Conservation (phyloP, 2,888 invertebrate genomes). For the Empis stercorea region DNA sequence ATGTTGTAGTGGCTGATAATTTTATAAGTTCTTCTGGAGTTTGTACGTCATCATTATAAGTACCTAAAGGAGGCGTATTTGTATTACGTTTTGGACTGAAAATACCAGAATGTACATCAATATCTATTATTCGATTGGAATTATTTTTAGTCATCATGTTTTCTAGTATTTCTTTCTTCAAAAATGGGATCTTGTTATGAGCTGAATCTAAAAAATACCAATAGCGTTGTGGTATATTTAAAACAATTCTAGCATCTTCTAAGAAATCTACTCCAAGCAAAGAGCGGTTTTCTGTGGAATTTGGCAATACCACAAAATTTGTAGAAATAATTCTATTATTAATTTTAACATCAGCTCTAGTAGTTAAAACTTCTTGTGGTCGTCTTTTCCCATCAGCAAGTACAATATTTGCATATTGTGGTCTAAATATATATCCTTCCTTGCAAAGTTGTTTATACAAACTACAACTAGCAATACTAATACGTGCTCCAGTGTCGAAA, state of each 20-base stretch:
- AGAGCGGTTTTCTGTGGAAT: constrained; percentile 12
- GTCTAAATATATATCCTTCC: constrained; percentile 6
- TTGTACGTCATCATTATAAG: no score
- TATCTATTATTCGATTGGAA: no score
- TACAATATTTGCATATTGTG: constrained; percentile 10
- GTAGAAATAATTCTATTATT: constrained; percentile 10
- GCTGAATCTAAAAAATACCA: constrained; percentile 10
- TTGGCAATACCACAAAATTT: constrained; percentile 16
- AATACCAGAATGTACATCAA: no score
- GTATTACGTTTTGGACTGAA: no score
- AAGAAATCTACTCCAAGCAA: constrained; percentile 16
- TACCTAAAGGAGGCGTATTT: no score
- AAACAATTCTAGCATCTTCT: constrained; percentile 16
- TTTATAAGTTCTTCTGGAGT: no score
- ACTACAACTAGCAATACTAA: constrained; percentile 10
- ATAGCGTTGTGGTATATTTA: constrained; percentile 17
- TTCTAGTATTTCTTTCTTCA: no score
- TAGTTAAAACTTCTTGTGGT: constrained; percentile 6
- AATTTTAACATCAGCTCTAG: constrained; percentile 6
- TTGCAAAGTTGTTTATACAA: constrained; percentile 8
- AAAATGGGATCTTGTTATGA: no score
- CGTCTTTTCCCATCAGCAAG: constrained; percentile 9
- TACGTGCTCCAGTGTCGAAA: constrained; percentile 12
- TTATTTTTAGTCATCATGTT: no score
- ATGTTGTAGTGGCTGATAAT: no score